Conservation (phyloP, 2,888 invertebrate genomes). For the Xylota sylvarum region DNA sequence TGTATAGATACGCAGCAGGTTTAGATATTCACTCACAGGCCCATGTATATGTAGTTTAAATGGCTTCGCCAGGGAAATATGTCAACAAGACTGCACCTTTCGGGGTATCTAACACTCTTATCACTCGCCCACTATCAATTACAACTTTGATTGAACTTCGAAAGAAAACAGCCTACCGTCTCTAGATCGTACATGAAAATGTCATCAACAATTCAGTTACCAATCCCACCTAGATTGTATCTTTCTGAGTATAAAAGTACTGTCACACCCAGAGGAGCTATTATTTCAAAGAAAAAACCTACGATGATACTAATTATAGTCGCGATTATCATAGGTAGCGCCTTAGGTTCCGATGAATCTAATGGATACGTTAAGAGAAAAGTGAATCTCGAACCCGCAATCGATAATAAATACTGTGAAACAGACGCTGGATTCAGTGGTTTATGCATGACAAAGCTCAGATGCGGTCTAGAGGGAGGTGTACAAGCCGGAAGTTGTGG, state of each 20-base stretch:
- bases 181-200: slow-evolving; percentile 20
- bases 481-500: too few species aligned
- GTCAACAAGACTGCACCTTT: slow-evolving; percentile 12
- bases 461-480: too few species aligned
- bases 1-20: neutral
- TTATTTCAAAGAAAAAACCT: slow-evolving; percentile 47
- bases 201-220: slow-evolving; percentile 43
- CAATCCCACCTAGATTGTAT: slow-evolving; percentile 23
- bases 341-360: too few species aligned
- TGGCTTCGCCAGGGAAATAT: slow-evolving; percentile 43
- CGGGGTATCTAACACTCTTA: slow-evolving; percentile 13
- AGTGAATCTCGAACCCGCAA: too few species aligned
- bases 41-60: neutral
- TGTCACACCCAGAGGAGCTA: slow-evolving; percentile 43
- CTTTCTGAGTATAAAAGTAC: slow-evolving; percentile 56
- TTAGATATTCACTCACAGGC: slow-evolving; percentile 13
- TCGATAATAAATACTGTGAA: too few species aligned
- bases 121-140: slow-evolving; percentile 38
- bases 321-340: too few species aligned
- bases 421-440: too few species aligned
- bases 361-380: too few species aligned
- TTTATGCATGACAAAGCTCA: too few species aligned
- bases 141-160: slow-evolving; percentile 6
- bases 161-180: slow-evolving; percentile 35
- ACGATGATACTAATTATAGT: slow-evolving; percentile 25